A percentile compares a stretch with the other conserved stretches of the same genome.
Conservation (phyloP, 1,140 invertebrate species). For the Hyles euphorbiae region DNA sequence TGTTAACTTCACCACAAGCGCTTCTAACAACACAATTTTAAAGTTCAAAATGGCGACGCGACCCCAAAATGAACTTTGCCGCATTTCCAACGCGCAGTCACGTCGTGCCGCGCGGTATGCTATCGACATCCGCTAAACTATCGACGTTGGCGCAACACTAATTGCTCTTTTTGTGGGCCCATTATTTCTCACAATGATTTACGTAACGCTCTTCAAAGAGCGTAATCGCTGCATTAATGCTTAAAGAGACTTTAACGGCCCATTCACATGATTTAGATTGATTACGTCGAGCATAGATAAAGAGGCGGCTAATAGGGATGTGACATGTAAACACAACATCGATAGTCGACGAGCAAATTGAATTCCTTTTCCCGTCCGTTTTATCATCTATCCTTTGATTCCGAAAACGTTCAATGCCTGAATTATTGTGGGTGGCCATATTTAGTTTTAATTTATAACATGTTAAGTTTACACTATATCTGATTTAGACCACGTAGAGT, state of each 20-base stretch:
- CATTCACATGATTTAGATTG: conserved; percentile 58
- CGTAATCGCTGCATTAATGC: conserved; percentile 60
- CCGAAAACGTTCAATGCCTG: too few relatives aligned
- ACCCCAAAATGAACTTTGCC: conserved; percentile 23
- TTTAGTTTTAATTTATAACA: too few relatives aligned
- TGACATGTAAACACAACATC: conserved; percentile 32
- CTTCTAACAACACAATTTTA: conserved; percentile 13
- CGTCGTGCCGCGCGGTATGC: conserved; percentile 60
- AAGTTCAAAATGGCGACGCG: conserved; percentile 18
- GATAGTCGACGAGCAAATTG: conserved; percentile 46
- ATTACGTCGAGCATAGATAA: conserved; percentile 32
- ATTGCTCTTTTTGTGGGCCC: conserved; percentile 60
- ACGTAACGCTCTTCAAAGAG: conserved; percentile 42
- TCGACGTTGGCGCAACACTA: conserved; percentile 61
- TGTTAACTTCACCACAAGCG: conserved; percentile 1
- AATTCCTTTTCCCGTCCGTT: too few relatives aligned
- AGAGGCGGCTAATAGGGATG: conserved; percentile 55
- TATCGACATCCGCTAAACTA: conserved; percentile 66
- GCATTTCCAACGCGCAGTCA: conserved; percentile 54
- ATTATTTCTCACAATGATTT: conserved; percentile 64
- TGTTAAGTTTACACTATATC: too few relatives aligned
- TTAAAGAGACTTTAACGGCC: conserved; percentile 54
- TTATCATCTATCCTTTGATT: too few relatives aligned
- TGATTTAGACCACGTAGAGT: too few relatives aligned
- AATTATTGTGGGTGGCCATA: too few relatives aligned